Base-by-base conservation (phyloP, 2,888 invertebrate genomes). In the Galeopsomyia nigrocyanea region DNA sequence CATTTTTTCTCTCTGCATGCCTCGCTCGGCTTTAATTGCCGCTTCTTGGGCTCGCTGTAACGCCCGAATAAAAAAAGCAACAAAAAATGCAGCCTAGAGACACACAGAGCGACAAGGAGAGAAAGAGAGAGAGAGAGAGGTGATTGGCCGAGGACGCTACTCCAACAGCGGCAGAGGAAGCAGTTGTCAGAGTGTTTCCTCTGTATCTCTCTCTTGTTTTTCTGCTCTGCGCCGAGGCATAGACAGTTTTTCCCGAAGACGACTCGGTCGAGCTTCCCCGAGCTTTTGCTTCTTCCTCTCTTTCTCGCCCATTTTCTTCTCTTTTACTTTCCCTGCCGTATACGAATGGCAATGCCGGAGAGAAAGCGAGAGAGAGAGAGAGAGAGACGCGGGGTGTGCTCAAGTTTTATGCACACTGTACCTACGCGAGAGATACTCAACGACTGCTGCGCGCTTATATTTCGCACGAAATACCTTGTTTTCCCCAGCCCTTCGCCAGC, bases 161-260 rank as follows among this genome's bases (percentile, higher is more conserved):
- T 39, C 39, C 13, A 26, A 39, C 39, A 49, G 26, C 46, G 64
- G 50, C 21, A 60, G 50, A 72, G 72, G 72, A 72, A 71, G 63
- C 47, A 72, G 68, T 64, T 68, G 72, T 72, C 68, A 50, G 63
- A 68, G 64, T 39, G 49, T 55, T 57, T 71, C 49, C 61, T 66
- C 39, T 26, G 5, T 13, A 13, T 39, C 39, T 39, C 10, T 39
- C 7, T 39, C 39, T 39, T 7, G 2, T 39, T 7, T 39, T 39
- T 39, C 7, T 7, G 10, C 10, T 10, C 39, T 3, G 13, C 7
- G 10, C 7, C 10, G 10, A 1, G 39, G 39, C 39, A 2, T 5
- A 39, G 13, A 39, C 10, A 13, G 10, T 39, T 39, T 39, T 39
- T 39, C 39, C 10, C 39, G 39, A 10, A 7, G 39, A 39, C 2